Conservation (phyloP, 2,113 vertebrate species). For the Channa argus region DNA sequence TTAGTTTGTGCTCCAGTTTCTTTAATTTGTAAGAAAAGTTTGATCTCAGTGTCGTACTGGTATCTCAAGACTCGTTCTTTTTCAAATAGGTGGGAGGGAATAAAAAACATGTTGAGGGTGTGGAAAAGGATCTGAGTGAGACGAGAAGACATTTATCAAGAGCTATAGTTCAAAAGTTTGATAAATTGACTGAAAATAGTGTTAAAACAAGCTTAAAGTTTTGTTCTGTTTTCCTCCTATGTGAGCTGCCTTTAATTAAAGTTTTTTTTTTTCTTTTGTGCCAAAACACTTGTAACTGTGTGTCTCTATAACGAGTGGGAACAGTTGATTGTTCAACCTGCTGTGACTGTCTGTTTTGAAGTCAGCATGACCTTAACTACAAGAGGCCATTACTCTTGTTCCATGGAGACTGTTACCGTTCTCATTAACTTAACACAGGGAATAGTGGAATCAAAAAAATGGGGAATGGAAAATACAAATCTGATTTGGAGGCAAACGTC, state of each 20-base stretch:
- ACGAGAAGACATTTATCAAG: no score
- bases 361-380: constrained; percentile 1
- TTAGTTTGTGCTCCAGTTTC: no score
- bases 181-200: no score
- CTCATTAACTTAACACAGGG: constrained; percentile 5
- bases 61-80: no score
- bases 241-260: neutral
- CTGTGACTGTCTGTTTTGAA: neutral
- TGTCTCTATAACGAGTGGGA: neutral
- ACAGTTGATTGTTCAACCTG: neutral
- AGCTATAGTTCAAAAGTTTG: no score
- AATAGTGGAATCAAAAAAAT: constrained; percentile 1
- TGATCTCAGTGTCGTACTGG: no score
- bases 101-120: no score
- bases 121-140: no score
- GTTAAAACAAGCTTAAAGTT: neutral
- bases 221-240: neutral
- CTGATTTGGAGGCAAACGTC: constrained; percentile 15
- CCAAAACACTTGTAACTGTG: neutral
- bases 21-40: no score
- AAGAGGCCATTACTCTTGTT: neutral
- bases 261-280: neutral
- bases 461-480: constrained; percentile 27
- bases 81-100: no score
- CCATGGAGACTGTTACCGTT: neutral